Percentiles rank a stretch among this genome's conserved stretches.
Evolutionary conservation across 2,113 vertebrate species (phyloP).

Genomic region (Glareola pratincola): DNA sequence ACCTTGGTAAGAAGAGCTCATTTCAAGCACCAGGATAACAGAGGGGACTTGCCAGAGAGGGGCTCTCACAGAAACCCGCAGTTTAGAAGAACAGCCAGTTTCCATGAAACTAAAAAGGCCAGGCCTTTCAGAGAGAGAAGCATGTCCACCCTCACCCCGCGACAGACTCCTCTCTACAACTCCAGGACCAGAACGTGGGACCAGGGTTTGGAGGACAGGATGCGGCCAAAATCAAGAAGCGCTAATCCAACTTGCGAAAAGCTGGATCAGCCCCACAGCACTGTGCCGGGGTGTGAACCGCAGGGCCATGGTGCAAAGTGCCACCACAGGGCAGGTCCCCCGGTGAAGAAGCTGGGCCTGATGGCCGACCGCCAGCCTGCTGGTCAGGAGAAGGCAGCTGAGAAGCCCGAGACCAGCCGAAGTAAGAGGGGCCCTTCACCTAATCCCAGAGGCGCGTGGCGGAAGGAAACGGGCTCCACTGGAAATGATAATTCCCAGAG

Average conservation of each 20-base stretch:
- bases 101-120: slow-evolving; percentile 83
- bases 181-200: slow-evolving; percentile 78
- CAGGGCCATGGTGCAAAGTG: background rate
- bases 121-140: slow-evolving; percentile 90
- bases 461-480: slow-evolving; percentile 73
- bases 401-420: slow-evolving; percentile 80
- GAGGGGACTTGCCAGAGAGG: slow-evolving; percentile 82
- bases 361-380: slow-evolving; percentile 23
- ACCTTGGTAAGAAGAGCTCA: slow-evolving; percentile 71
- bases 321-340: slow-evolving; percentile 30
- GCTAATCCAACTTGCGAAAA: slow-evolving; percentile 36
- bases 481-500: slow-evolving; percentile 74
- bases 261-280: slow-evolving; percentile 49
- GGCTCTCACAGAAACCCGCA: slow-evolving; percentile 74
- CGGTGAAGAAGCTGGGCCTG: slow-evolving; percentile 56
- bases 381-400: slow-evolving; percentile 34
- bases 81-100: slow-evolving; percentile 91
- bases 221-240: slow-evolving; percentile 52
- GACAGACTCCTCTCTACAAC: slow-evolving; percentile 77
- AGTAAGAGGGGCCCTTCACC: slow-evolving; percentile 84
- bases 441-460: slow-evolving; percentile 79
- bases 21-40: slow-evolving; percentile 77
- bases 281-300: background rate
- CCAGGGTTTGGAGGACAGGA: slow-evolving; percentile 69
- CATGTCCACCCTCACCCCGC: slow-evolving; percentile 80